Base-by-base conservation (phyloP, 2,113 vertebrate species). In the Typhlomys cinereus region DNA sequence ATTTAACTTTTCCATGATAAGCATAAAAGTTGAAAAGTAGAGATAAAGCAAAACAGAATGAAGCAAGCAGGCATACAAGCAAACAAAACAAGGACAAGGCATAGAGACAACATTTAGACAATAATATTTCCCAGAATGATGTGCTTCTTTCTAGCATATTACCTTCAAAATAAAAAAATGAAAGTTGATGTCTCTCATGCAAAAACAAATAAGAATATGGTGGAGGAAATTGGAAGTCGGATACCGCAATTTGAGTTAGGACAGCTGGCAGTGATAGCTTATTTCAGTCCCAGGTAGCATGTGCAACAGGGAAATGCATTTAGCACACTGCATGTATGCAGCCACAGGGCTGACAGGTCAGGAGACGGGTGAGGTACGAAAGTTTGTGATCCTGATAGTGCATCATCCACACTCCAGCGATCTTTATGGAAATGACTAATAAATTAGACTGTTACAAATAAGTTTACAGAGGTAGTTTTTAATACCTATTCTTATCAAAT, bases 401-500 rank as follows among this genome's bases (percentile, higher is more conserved):
- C 96, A 96, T 98, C 96, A 96, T 97, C 95, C 92, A 97, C 13
- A 79, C 95, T 96, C 97, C 73, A 90, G 54, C 97, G 96, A 97
- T 96, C 97, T 97, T 97, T 97, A 89, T 96, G 96, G 95, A 97
- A 94, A 92, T 96, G 93, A 93, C 94, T 59, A 81, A 95, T 95
- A 97, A 97, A 84, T 74, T 91, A 92, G 91, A 74, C 92, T 81
- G 75, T 66, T 92, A 96, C 95, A 97, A 97, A 96, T 97, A 97
- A 94, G 95, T 97, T 96, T 93, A 96, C 92, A 89, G 92, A 97
- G 96, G 96, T 97, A 96, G 90, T 93, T 96, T 78, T 96, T 97
- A 98, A 98, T 97, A 97, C 92, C 90, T 79, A 94, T 96, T 97
- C 97, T 98, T 97, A 97, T 98, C 96, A 97, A 97, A 98, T 95